Base-by-base conservation (phyloP, 1,140 invertebrate genomes). In the Drosophila melanica region DNA sequence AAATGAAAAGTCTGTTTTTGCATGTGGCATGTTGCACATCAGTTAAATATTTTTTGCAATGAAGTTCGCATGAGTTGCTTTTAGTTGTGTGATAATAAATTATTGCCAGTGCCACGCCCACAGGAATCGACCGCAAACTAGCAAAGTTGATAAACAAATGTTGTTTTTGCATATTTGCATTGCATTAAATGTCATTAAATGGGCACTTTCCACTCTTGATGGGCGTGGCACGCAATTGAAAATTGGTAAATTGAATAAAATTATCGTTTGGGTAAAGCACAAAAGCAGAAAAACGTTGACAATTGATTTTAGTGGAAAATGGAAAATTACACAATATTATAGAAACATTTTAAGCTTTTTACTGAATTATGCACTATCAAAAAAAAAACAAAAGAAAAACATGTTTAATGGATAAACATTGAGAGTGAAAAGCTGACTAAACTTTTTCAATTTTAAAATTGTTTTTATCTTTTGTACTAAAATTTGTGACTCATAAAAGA, bases 131-230 rank as follows among this genome's bases (percentile, higher is more conserved):
- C 65, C 65, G 35, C 57, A 68, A 62, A 53, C 39, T 42, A 10
- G 37, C 33, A 53, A 62, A 62, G 58, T 69, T 18, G 48, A 69
- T 62, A 69, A 62, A 53, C 66, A 69, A 69, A 69, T 62, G 66
- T 69, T 69, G 58, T 53, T 62, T 69, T 63, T 69, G 39, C 58
- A 69, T 48, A 63, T 53, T 69, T 69, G 30, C 27, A 9, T 10
- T 44, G 57, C 37, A 27, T 23, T 47, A 37, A 62, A 51, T 53
- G 30, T 8, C 55, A 60, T 51, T 67, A 51, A 68, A 67, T 67
- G 35, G 37, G 11, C 65, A 59, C 16, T 51, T 58, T 30, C 37
- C 16, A 47, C 54, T 54, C 47, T 9, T 11, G 3, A 16, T 8
- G 37, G 67, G 59, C 41, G 67, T 53, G 67, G 33, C 47, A 18